Percentiles rank a stretch among this genome's conserved stretches.
Evolutionary conservation across 2,888 invertebrate genomes (phyloP).

Genomic region (Trachelus iudaicus): DNA sequence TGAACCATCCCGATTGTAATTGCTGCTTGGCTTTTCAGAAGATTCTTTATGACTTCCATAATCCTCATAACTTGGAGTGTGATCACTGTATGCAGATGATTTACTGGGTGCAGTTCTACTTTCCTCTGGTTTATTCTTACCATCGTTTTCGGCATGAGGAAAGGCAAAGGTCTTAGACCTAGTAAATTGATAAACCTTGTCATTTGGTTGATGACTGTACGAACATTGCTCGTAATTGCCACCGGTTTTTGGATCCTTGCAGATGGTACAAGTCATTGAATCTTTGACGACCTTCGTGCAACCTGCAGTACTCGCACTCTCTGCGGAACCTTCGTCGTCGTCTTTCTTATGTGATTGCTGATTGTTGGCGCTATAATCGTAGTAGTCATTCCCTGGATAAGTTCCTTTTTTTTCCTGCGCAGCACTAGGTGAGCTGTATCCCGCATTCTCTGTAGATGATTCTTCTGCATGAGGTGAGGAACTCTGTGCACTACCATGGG

Average conservation of each 20-base stretch:
- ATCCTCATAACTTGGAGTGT: not conserved
- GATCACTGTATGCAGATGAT: not conserved
- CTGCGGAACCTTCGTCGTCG: slow-evolving; percentile 9
- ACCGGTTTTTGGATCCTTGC: slow-evolving; percentile 69
- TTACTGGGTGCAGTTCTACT: not conserved
- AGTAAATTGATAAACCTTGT: slow-evolving; percentile 55
- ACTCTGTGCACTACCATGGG: not conserved
- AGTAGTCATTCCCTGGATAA: not conserved
- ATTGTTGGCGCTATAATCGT: not conserved
- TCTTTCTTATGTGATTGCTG: slow-evolving; percentile 1
- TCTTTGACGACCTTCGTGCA: slow-evolving; percentile 52
- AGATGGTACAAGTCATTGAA: slow-evolving; percentile 69
- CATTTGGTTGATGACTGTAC: slow-evolving; percentile 67
- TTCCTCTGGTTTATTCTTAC: not conserved
- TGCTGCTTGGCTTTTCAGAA: not conserved
- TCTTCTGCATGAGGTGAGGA: not conserved
- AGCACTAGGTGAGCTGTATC: not conserved
- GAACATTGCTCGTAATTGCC: slow-evolving; percentile 71
- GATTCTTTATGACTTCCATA: slow-evolving; percentile 3
- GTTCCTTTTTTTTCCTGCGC: not conserved
- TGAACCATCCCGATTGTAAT: slow-evolving; percentile 3
- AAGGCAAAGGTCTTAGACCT: slow-evolving; percentile 53
- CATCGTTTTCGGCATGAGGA: slow-evolving; percentile 23
- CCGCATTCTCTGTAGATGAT: not conserved
- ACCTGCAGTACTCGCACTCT: slow-evolving; percentile 9